Base-by-base conservation (phyloP, 2,113 vertebrate species). In the Malurus alboscapulatus region DNA sequence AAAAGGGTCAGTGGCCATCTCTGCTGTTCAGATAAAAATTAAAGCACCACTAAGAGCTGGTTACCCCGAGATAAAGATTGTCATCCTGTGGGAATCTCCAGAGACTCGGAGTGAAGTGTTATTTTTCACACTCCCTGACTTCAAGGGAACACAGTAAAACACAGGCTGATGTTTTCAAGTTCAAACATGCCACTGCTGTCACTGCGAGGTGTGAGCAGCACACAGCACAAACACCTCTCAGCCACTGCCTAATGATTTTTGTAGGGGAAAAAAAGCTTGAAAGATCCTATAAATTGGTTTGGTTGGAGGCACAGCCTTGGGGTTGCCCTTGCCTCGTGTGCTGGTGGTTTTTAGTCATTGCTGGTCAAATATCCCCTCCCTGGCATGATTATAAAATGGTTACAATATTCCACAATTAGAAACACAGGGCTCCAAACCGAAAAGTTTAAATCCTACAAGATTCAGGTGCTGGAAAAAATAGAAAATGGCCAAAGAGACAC, bases 41-140 rank as follows among this genome's bases (percentile, higher is more conserved):
- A 3, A 63, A n/a, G 42, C 13, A 30, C 22, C 66, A 63, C 74
- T 3, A 26, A 44, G 7, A 44, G 57, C 45, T 63, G 25, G 25
- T 54, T 30, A 24, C 32, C 34, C 63, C 1, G 18, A 68, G 63
- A 65, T 29, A 14, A 26, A 50, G 88, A 40, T 0, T 73, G 25
- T 3, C 86, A 77, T 59, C 45, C 83, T 62, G 6, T 12, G 61
- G 84, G 80, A 55, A 81, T 22, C 51, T 93, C 93, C 48, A 81
- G 73, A 59, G 62, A n/a, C 21, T 73, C 12, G 38, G n/a, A 90
- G 66, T 18, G 12, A 34, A 94, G 65, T 74, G 91, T 65, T 86
- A 73, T 77, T 93, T 95, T 94, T 94, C 94, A 92, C 89, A 93
- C 93, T 86, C 58, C 50, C 20, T 24, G 32, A 92, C 87, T 96